Evolutionary conservation across 2,888 invertebrate species (phyloP).

Genomic region (Agrochola macilenta): DNA sequence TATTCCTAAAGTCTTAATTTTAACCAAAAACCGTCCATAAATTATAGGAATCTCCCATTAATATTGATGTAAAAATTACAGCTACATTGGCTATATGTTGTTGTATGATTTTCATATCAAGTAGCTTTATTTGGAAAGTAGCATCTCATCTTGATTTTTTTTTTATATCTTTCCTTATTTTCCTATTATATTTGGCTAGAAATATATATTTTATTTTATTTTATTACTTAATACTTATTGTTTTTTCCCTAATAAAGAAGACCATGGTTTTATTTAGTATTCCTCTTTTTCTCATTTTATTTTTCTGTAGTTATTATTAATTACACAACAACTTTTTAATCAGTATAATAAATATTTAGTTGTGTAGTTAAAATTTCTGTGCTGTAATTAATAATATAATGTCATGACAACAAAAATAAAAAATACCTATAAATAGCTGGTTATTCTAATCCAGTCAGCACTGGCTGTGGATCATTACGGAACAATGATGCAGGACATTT

Average conservation of each 20-base stretch:
- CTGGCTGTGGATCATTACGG: neutral
- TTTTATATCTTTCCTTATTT: neutral
- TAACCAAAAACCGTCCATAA: no score
- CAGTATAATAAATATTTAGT: neutral
- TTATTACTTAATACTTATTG: neutral
- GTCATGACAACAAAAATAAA: neutral
- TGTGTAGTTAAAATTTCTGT: neutral
- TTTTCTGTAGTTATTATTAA: neutral
- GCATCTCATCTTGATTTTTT: neutral
- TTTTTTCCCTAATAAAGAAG: neutral
- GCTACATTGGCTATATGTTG: neutral
- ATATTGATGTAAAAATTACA: neutral
- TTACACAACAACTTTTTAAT: no score
- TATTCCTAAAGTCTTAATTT: no score
- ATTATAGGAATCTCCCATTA: no score
- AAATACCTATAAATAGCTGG: neutral
- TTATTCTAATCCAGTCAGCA: neutral
- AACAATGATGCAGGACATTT: conserved; percentile 1
- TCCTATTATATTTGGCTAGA: neutral
- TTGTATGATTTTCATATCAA: neutral
- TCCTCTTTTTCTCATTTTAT: neutral
- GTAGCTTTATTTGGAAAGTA: neutral
- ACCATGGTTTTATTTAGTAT: neutral
- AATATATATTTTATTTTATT: neutral
- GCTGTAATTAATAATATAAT: neutral